These are phyloP conservation scores for Anadara kagoshimensis DNA, from an alignment of 1,140 invertebrate species.

Conservation along the genomic window DNA sequence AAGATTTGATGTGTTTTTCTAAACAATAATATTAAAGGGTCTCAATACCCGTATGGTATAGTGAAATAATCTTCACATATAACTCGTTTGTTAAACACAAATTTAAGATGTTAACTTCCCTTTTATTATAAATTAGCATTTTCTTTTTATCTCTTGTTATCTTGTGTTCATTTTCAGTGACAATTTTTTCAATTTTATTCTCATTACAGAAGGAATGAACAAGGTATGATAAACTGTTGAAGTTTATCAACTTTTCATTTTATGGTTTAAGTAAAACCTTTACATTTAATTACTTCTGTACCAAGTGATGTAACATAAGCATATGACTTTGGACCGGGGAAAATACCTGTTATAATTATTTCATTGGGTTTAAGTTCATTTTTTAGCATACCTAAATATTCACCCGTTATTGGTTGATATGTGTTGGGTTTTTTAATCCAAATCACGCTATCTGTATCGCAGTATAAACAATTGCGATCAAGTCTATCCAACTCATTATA, in stretches of 20 bases:
- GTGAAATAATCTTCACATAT: neutral
- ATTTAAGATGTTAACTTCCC: conserved; percentile 17
- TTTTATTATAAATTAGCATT: neutral
- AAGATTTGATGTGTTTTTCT: conserved; percentile 2
- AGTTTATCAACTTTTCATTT: conserved; percentile 9
- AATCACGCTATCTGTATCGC: conserved; percentile 11
- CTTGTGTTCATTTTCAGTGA: conserved; percentile 5
- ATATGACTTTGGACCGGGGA: conserved; percentile 15
- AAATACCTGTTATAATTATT: conserved; percentile 9
- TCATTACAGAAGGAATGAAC: conserved; percentile 5
- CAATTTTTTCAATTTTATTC: neutral
- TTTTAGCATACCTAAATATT: conserved; percentile 4
- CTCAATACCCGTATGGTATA: conserved; percentile 20
- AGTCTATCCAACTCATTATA: conserved; percentile 1
- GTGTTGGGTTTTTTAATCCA: neutral
- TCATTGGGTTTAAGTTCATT: conserved; percentile 6
- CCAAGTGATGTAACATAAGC: conserved; percentile 13
- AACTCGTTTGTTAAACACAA: conserved; percentile 13
- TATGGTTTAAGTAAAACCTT: conserved; percentile 17
- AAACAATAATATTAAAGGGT: neutral
- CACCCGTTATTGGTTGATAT: neutral
- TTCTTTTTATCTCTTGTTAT: conserved; percentile 17
- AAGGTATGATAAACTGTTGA: conserved; percentile 16
- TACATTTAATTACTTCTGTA: conserved; percentile 15
- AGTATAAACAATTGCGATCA: neutral